Evolutionary conservation across 2,888 invertebrate species (phyloP).

Genomic region (Dysmachus trigonus): DNA sequence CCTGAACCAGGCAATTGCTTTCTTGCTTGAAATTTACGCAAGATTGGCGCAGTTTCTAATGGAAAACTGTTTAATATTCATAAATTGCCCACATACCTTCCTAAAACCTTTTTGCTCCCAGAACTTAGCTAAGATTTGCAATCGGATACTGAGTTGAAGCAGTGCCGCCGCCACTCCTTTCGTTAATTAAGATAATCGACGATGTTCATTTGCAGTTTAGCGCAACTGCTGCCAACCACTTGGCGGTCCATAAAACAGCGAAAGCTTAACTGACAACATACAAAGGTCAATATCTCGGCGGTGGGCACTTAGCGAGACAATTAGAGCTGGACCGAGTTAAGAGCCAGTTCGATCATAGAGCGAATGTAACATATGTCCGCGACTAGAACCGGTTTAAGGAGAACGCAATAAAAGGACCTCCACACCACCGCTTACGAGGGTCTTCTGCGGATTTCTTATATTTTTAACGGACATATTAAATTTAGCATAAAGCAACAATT

Average conservation of each 20-base stretch:
- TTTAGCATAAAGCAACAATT: no score
- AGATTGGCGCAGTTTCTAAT: background rate
- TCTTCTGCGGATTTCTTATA: no score
- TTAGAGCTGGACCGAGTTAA: background rate
- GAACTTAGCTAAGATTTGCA: background rate
- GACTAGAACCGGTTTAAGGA: no score
- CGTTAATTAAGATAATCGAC: background rate
- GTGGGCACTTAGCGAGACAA: constrained; percentile 14
- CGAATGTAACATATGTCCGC: background rate
- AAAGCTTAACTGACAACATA: background rate
- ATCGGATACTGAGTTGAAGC: background rate
- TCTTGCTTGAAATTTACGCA: background rate
- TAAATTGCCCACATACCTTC: background rate
- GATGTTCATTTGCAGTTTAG: background rate
- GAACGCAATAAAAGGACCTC: no score
- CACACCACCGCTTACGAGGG: no score
- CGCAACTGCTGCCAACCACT: background rate
- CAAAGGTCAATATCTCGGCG: constrained; percentile 28
- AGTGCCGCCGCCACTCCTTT: background rate
- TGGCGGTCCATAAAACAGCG: background rate
- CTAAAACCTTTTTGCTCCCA: background rate
- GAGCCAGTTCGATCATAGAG: background rate
- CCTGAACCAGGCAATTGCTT: background rate
- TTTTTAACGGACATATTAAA: no score
- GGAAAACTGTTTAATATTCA: background rate